Base-by-base conservation (phyloP, 2,888 invertebrate species). In the Megastigmus dorsalis region DNA sequence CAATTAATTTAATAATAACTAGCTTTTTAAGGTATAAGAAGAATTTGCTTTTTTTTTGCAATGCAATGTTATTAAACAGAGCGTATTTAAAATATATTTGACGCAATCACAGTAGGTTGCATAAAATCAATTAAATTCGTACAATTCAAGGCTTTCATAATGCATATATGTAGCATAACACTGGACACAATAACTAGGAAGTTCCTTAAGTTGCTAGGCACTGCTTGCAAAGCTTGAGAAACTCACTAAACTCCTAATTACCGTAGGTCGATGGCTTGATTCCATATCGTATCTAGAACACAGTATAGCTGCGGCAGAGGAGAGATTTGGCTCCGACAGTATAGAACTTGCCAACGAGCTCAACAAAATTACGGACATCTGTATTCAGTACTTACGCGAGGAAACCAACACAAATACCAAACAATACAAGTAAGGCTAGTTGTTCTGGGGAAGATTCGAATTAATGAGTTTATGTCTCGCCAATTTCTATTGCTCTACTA, bases 291-390 rank as follows among this genome's bases (percentile, higher is more conserved):
- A 87, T 78, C 81, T 93, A 23, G 90, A 91, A 74, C 88, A 90
- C 75, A 92, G 91, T 79, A 87, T 93, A 2, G 87, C 89, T 38
- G 90, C 90, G 20, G 87, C 92, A 7, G 91, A 91, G 79, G 90
- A 90, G 79, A 90, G 91, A 79, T 94, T 90, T 84, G 94, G 93
- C 0, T 87, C 88, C 0, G 89, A 90, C 59, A 93, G 93, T 81
- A 90, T 93, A 15, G 93, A 94, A 83, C 88, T 92, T 38, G 92
- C 91, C 0, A 90, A 92, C 75, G 93, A 93, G 82, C 86, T 93
- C 26, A 89, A 92, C 62, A 93, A 93, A 82, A 88, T 92, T 20
- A 89, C 91, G 0, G 92, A 93, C 77, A 89, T 93, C 26, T 90
- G 91, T 88, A 80, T 91, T 76, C 89, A 89, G 75, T 89, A 91